Evolutionary conservation across 2,797 vertebrate species (phyloP).

Genomic region (Anas flavirostris): DNA sequence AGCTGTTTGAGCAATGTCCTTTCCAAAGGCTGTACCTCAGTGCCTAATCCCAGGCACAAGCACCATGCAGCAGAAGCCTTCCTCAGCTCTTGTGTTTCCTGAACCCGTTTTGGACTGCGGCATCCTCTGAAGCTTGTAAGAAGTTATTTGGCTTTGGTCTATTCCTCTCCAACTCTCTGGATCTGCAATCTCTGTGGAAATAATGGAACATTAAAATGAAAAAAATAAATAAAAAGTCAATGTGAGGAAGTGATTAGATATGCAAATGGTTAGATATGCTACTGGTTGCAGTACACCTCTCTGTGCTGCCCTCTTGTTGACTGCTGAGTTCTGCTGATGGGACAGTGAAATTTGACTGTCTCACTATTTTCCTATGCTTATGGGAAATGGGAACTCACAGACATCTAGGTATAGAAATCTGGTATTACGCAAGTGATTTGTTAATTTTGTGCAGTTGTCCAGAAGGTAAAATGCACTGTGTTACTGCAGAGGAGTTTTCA

Average conservation of each 20-base stretch:
- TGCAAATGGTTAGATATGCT: background rate
- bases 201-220: background rate
- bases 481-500: background rate
- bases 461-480: constrained; percentile 22
- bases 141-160: background rate
- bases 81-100: background rate
- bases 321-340: background rate
- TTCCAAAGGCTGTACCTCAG: background rate
- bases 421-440: background rate
- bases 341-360: background rate
- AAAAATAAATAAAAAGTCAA: background rate
- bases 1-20: background rate
- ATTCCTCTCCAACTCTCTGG: background rate
- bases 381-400: background rate
- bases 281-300: background rate
- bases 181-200: background rate
- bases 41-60: background rate
- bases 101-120: background rate
- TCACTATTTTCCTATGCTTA: background rate
- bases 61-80: background rate
- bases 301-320: background rate
- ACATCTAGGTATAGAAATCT: background rate
- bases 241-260: background rate
- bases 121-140: background rate
- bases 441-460: background rate